Evolutionary conservation across 2,888 invertebrate genomes (phyloP), one percentile per base, ranked within the genome.

Genomic region (Parnassius smintheus): DNA sequence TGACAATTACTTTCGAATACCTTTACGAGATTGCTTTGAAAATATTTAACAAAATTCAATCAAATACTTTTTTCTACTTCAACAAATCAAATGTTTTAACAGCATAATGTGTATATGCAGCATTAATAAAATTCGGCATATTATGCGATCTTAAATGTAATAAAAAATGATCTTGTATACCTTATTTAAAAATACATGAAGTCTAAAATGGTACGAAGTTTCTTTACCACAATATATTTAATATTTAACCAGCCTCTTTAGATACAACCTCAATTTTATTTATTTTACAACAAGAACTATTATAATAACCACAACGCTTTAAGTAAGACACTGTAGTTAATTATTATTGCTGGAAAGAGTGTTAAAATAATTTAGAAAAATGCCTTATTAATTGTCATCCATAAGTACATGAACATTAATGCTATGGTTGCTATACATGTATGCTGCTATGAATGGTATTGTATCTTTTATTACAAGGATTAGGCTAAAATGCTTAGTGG

Each of bases 281-380:
- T 81, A 69, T 69, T 75, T 74, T 78, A 78, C 69, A 77, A 76
- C 72, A 80, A 81, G 66, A 73, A 75, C 74, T 72, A 76, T 74
- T 84, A 80, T 65, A 76, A 71, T 81, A 82, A 72, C 82, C 86
- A 88, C 87, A 88, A 87, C 85, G 63, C 81, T 80, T 78, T 80
- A 71, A 69, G 68, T 86, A 88, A 87, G 88, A 89, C 87, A 89
- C 88, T 81, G 79, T 64, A 82, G 77, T 81, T 67, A 68, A 72
- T 68, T 69, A 75, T 79, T 86, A 88, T 86, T 86, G 82, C 83
- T 80, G 80, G 64, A 66, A 62, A 57, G 52, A 46, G 55, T 52
- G 54, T 53, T 53, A 49, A 58, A 54, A 46, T 22, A 59, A 56
- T 25, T 46, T 22, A 13, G 50, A 49, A 49, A 58, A 56, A 56